Conservation (phyloP, 2,888 invertebrate species). For the Protonemura montana region DNA sequence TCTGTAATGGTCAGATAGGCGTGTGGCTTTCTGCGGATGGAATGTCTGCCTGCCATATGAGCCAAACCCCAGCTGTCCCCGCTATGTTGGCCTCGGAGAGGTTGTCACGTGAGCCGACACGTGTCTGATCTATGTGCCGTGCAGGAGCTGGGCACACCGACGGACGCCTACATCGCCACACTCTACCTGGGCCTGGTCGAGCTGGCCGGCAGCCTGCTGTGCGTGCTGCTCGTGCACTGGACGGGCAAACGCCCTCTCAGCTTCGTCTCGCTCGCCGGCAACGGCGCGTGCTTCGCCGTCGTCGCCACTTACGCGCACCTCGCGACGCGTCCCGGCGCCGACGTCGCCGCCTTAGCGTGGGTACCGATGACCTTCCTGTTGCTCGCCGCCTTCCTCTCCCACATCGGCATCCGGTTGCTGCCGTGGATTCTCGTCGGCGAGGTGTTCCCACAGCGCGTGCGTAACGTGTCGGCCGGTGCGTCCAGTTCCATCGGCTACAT, state of each 20-base stretch:
- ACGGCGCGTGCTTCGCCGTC: slow-evolving; percentile 69
- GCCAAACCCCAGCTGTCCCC: too few relatives aligned
- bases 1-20: too few relatives aligned
- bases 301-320: slow-evolving; percentile 66
- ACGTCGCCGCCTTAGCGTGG: slow-evolving; percentile 61
- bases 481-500: slow-evolving; percentile 78
- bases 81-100: too few relatives aligned
- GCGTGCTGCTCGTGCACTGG: slow-evolving; percentile 73
- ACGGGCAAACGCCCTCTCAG: slow-evolving; percentile 76
- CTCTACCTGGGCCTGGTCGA: slow-evolving; percentile 75
- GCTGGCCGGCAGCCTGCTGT: slow-evolving; percentile 69
- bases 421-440: slow-evolving; percentile 86
- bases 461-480: slow-evolving; percentile 76
- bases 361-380: slow-evolving; percentile 73
- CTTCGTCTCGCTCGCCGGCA: slow-evolving; percentile 72
- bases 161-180: slow-evolving; percentile 79
- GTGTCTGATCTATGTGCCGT: too few relatives aligned
- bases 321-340: slow-evolving; percentile 47
- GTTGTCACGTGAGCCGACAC: too few relatives aligned
- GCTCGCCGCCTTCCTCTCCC: slow-evolving; percentile 72
- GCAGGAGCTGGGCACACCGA: slow-evolving; percentile 69
- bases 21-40: too few relatives aligned
- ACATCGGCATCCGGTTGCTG: slow-evolving; percentile 73
- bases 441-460: slow-evolving; percentile 72
- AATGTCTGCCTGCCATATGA: too few relatives aligned